Base-by-base conservation (phyloP, 2,113 vertebrate species). In the Bos indicus region DNA sequence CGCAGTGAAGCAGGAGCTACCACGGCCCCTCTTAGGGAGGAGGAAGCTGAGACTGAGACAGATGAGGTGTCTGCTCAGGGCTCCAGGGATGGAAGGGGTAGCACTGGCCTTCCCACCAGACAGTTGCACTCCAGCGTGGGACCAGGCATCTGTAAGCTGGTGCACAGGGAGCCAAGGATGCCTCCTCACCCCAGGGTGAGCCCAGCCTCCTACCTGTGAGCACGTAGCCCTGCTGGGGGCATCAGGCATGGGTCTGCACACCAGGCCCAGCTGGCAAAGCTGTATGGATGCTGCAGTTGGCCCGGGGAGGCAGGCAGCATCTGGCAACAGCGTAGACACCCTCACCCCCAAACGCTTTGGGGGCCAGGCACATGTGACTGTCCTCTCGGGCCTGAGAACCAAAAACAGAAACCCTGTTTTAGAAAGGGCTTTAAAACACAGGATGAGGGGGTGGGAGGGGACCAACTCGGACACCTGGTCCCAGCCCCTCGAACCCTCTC, bases 291-390 rank as follows among this genome's bases (percentile, higher is more conserved):
- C 94, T 98, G 92, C 99, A 99, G 93, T 57, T 97, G 28, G 98
- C 98, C 36, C 90, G 97, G 16, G 98, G 98, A 83, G 98, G 98
- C 0, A 98, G 98, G 90, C 99, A 99, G 98, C 99, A 99, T 52
- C 99, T 98, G 33, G 99, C 99, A 4, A 99, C 94, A 0, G 99
- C 99, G 0, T 98, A 98, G 96, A 99, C 99, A 0, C 99, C 99
- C 59, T 94, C 90, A 10, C 98, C 99, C 1, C 98, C 94, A 13
- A 96, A 96, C 0, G 98, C 97, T 0, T 88, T 99, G 91, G 97
- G 92, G 43, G 99, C 99, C 21, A 99, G 97, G 1, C 99, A 99
- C 85, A 98, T 98, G 95, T 98, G 99, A 95, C 94, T 98, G 60
- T 98, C 98, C 0, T 96, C 91, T 54, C 21, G 94, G 84, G 98